These are phyloP conservation scores for Salvelinus fontinalis DNA, from an alignment of 2,113 vertebrate genomes.

Conservation along the genomic window DNA sequence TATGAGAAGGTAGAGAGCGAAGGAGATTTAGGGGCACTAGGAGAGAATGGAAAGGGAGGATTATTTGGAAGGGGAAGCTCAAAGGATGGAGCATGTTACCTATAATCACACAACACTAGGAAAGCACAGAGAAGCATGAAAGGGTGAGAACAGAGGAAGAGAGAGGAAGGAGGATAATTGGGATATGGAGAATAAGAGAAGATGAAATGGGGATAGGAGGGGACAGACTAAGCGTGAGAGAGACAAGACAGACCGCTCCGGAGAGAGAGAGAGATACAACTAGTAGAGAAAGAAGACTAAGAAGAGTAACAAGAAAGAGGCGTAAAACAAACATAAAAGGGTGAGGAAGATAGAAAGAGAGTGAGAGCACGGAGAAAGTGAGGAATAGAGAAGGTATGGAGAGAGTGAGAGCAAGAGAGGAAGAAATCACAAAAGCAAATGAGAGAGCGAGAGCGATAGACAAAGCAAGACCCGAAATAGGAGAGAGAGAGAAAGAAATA, in stretches of 20 bases:
- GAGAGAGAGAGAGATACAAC: too few species aligned
- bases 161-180: background rate
- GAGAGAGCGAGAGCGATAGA: background rate
- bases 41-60: background rate
- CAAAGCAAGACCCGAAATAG: constrained; percentile 4
- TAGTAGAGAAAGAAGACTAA: too few species aligned
- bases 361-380: too few species aligned
- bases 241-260: too few species aligned
- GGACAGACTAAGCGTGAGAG: constrained; percentile 8
- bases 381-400: background rate
- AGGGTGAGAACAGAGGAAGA: background rate
- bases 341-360: background rate
- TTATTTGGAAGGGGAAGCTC: constrained; percentile 37
- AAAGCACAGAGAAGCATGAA: constrained; percentile 30
- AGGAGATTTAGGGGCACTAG: background rate
- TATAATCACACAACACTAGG: constrained; percentile 58
- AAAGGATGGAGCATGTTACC: constrained; percentile 43
- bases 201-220: constrained; percentile 20
- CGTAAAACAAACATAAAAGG: too few species aligned
- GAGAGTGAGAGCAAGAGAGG: background rate
- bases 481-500: constrained; percentile 23
- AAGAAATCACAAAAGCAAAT: background rate
- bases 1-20: background rate
- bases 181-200: constrained; percentile 39
- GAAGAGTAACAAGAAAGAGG: constrained; percentile 12